phyloP scores from a whole-genome alignment of 2,888 invertebrate genomes.

The Euzetes globulus region DNA sequence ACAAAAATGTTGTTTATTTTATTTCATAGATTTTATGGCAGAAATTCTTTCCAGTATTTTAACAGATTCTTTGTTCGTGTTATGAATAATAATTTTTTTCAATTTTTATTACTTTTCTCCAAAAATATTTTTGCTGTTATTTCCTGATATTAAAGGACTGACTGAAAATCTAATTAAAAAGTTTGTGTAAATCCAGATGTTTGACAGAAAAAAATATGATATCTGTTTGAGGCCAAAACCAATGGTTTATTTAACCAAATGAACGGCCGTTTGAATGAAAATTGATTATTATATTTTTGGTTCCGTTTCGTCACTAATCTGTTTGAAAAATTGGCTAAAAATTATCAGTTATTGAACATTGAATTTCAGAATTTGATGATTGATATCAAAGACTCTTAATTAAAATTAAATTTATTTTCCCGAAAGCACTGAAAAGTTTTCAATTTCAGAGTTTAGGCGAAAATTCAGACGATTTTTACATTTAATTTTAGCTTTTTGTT shows the following conservation, averaged over 20 bases:
- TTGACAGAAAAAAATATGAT: not conserved
- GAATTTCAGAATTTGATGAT: not conserved
- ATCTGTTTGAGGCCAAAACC: not conserved
- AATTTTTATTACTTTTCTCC: not conserved
- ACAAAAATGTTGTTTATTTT: too few relatives aligned
- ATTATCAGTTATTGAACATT: not conserved
- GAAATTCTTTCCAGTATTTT: too few relatives aligned
- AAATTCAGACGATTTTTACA: too few relatives aligned
- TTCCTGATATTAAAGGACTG: not conserved
- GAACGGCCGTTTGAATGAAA: not conserved
- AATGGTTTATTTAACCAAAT: not conserved
- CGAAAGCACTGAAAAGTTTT: not conserved
- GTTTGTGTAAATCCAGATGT: conserved; percentile 6
- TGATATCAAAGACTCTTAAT: not conserved
- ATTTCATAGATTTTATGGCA: too few relatives aligned
- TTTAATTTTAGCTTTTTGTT: too few relatives aligned
- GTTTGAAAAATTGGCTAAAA: not conserved
- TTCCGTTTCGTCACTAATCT: not conserved
- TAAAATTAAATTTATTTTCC: not conserved
- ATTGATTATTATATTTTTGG: too few relatives aligned
- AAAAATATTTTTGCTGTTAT: not conserved
- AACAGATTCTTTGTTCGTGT: too few relatives aligned
- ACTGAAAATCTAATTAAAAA: not conserved
- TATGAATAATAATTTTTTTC: too few relatives aligned
- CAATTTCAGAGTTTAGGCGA: too few relatives aligned